A percentile compares a stretch with the other conserved stretches of the same genome.
Evolutionary conservation across 2,797 vertebrate genomes (phyloP).

Genomic region (Adelosebastes latens): DNA sequence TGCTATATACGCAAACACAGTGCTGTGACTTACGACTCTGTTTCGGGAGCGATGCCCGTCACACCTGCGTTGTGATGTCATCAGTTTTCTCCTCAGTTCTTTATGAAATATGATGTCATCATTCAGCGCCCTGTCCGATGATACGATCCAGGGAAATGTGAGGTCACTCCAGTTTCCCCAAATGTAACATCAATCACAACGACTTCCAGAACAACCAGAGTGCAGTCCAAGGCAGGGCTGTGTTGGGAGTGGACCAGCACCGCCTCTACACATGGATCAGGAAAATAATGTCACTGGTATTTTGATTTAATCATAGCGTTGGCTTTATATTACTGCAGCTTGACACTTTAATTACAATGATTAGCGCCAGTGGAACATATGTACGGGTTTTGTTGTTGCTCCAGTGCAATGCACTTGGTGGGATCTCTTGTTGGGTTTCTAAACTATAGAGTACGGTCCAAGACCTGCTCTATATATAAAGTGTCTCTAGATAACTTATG

Average conservation of each 20-base stretch:
- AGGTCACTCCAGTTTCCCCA: conserved; percentile 52
- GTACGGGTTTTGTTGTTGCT: conserved; percentile 39
- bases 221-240: conserved; percentile 18
- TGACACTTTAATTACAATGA: conserved; percentile 66
- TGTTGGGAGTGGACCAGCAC: conserved; percentile 18
- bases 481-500: too few relatives aligned
- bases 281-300: conserved; percentile 39
- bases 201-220: conserved; percentile 27
- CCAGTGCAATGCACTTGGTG: too few relatives aligned
- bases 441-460: too few relatives aligned
- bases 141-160: conserved; percentile 57
- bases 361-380: conserved; percentile 38
- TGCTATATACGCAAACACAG: conserved; percentile 5
- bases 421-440: too few relatives aligned
- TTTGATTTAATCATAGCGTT: conserved; percentile 55
- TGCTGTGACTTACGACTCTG: conserved; percentile 21
- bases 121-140: conserved; percentile 38
- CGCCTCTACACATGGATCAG: conserved; percentile 45
- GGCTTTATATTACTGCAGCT: conserved; percentile 33
- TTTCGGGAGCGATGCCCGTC: conserved; percentile 38
- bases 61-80: conserved; percentile 61
- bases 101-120: conserved; percentile 55
- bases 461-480: too few relatives aligned
- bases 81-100: conserved; percentile 22
- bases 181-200: conserved; percentile 57